phyloP scores from a whole-genome alignment of 2,113 vertebrate genomes.

The Saccopteryx leptura region DNA sequence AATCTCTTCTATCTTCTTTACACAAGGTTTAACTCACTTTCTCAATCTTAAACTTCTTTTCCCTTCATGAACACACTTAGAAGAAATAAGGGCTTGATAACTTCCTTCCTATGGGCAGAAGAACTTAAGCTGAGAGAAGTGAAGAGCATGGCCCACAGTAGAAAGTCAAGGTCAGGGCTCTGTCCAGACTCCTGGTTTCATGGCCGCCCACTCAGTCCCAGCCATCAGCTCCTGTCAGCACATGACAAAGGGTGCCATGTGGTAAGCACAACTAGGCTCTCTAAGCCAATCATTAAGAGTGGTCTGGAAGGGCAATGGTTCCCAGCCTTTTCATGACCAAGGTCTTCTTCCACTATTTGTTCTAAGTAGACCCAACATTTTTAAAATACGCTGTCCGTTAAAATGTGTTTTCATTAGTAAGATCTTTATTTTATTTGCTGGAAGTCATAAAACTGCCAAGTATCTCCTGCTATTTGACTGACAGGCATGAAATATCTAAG shows the following conservation, averaged over 20 bases:
- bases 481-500: background rate
- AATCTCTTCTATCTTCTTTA: background rate
- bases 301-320: background rate
- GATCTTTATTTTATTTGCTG: slow-evolving; percentile 5
- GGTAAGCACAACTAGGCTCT: background rate
- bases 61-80: background rate
- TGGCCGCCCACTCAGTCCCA: background rate
- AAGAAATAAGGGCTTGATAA: background rate
- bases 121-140: background rate
- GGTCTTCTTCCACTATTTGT: background rate
- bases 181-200: background rate
- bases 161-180: slow-evolving; percentile 63
- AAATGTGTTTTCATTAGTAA: background rate
- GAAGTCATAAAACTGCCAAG: background rate
- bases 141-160: background rate
- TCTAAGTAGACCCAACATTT: background rate
- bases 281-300: background rate
- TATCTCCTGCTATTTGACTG: background rate
- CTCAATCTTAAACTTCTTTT: background rate
- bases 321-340: background rate
- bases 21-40: slow-evolving; percentile 2
- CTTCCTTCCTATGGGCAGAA: background rate
- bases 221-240: background rate
- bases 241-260: background rate
- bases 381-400: background rate